Base-by-base conservation (phyloP, 2,113 vertebrate species). In the Probosciger aterrimus region DNA sequence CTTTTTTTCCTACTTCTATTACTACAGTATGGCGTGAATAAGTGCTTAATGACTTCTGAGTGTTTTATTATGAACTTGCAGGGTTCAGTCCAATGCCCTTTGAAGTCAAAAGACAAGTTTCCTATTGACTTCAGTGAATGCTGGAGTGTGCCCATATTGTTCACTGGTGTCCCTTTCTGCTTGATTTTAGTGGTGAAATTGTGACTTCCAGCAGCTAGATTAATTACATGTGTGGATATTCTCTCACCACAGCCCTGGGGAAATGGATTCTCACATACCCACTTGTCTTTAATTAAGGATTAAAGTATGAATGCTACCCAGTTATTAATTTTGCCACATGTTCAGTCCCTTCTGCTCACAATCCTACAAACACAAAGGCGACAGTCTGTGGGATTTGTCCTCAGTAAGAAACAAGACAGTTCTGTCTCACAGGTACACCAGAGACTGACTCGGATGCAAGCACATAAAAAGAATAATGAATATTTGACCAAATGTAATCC, bases 241-340 rank as follows among this genome's bases (percentile, higher is more conserved):
- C 62, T 43, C 81, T 76, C 53, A 73, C 52, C 63, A 75, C 37
- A 77, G 43, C 59, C 62, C 77, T 67, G 7, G 83, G 53, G 63
- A 95, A 95, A 95, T 90, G 84, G 18, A 90, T 96, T 92, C 41
- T 93, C 84, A 94, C 39, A 82, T 59, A 92, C 47, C 20, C 53
- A 65, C 74, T 95, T 92, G 88, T 88, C 88, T 86, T 95, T 95
- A 96, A 95, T 90, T 92, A 96, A 86, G 64, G 53, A 90, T 91
- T 82, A 88, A 84, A 93, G 59, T 49, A 69, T 37, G 73, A 86
- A 95, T 65, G 23, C 33, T 95, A 86, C 35, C 64, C 64, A 44
- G 27, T 47, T 91, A 92, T 46, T 94, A 77, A 86, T 96, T 94
- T 67, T 78, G 43, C 90, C 78, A 91, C 88, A 81, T 71, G 60